Evolutionary conservation across 2,113 vertebrate species (phyloP).

Genomic region (Bothrops jararaca): DNA sequence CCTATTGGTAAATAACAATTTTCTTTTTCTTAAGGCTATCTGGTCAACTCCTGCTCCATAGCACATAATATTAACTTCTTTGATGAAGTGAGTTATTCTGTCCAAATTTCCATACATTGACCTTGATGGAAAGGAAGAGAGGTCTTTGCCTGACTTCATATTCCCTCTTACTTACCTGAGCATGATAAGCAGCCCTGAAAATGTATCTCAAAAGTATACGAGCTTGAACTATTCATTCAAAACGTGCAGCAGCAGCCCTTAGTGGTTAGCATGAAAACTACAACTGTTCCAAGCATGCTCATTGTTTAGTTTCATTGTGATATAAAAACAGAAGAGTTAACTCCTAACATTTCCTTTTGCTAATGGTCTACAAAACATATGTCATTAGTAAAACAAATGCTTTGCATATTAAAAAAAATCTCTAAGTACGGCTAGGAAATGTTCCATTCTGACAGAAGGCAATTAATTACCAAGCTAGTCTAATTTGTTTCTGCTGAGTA

Average conservation of each 20-base stretch:
- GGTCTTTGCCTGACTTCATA: fast-evolving
- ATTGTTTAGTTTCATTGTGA: fast-evolving
- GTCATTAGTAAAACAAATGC: background rate
- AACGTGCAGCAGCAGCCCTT: conserved; percentile 65
- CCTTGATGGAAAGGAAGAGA: background rate
- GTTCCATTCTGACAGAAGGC: background rate
- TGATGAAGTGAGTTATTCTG: background rate
- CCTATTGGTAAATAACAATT: background rate
- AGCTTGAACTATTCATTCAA: conserved; percentile 22
- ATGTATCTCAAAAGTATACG: background rate
- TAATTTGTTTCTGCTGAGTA: background rate
- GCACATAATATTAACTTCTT: background rate
- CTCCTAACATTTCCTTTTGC: fast-evolving
- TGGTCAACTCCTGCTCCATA: background rate
- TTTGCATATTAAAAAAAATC: background rate
- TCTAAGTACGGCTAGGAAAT: background rate
- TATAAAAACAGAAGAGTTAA: background rate
- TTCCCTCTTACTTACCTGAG: fast-evolving
- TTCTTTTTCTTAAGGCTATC: background rate
- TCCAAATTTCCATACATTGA: background rate
- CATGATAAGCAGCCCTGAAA: background rate
- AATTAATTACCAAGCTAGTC: background rate
- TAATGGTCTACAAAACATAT: background rate
- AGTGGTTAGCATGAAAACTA: conserved; percentile 47
- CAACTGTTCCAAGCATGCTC: background rate